Conservation (phyloP, 2,113 vertebrate species). For the Saccopteryx leptura region DNA sequence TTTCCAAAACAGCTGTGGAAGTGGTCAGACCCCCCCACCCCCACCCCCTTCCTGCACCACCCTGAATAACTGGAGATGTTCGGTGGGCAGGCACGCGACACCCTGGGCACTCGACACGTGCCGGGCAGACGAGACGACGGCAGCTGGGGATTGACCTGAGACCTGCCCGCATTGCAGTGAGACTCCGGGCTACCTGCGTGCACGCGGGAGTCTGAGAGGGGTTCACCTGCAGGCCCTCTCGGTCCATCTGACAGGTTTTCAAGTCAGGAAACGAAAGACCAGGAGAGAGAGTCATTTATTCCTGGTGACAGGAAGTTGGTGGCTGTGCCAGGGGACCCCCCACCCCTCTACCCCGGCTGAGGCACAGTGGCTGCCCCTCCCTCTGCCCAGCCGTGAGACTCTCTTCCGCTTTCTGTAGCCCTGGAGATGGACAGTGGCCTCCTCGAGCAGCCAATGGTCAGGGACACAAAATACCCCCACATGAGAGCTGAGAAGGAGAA, state of each 20-base stretch:
- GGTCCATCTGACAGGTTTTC: neutral
- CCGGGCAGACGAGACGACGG: accelerated
- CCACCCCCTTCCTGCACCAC: accelerated
- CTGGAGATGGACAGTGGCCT: neutral
- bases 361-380: neutral
- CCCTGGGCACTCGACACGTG: neutral
- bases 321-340: neutral
- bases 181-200: neutral
- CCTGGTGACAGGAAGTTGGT: neutral
- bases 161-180: neutral
- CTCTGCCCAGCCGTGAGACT: neutral
- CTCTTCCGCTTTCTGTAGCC: neutral
- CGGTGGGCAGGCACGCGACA: accelerated
- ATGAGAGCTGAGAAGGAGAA: neutral
- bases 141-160: neutral
- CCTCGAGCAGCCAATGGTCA: neutral
- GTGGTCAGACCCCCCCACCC: neutral
- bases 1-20: neutral
- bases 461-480: neutral
- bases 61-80: neutral
- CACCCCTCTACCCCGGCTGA: accelerated
- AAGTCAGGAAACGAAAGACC: neutral
- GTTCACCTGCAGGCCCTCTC: neutral
- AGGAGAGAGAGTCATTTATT: neutral
- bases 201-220: neutral